phyloP scores from a whole-genome alignment of 2,888 invertebrate genomes.

The Lasius fuliginosus region DNA sequence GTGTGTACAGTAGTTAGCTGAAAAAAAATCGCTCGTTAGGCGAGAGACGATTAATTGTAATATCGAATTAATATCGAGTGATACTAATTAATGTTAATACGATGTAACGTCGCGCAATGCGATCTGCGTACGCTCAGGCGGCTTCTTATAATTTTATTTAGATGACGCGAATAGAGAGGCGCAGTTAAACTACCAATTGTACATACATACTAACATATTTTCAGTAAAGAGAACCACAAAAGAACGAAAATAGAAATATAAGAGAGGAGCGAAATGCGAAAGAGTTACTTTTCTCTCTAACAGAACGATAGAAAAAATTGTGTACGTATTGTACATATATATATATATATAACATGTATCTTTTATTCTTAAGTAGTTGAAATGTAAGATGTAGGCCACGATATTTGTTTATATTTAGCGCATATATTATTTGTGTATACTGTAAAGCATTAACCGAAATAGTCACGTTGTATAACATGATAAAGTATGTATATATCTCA shows the following conservation, averaged over 20 bases:
- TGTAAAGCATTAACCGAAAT: slow-evolving; percentile 58
- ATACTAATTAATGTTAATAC: slow-evolving; percentile 52
- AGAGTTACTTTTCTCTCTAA: slow-evolving; percentile 18
- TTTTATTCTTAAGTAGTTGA: slow-evolving; percentile 66
- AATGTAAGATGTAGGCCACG: slow-evolving; percentile 71
- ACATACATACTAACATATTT: slow-evolving; percentile 75
- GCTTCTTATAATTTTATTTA: slow-evolving; percentile 69
- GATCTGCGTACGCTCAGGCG: slow-evolving; percentile 50
- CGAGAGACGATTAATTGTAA: slow-evolving; percentile 30
- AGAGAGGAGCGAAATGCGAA: background rate
- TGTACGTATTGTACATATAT: slow-evolving; percentile 52
- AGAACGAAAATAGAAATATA: slow-evolving; percentile 1
- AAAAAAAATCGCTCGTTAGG: background rate
- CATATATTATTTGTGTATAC: slow-evolving; percentile 40
- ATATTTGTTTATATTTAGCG: slow-evolving; percentile 69
- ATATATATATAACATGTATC: slow-evolving; percentile 71
- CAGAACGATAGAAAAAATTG: slow-evolving; percentile 8
- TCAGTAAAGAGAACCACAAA: slow-evolving; percentile 60
- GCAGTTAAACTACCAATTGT: slow-evolving; percentile 66
- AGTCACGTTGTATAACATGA: slow-evolving; percentile 60
- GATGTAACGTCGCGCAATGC: background rate
- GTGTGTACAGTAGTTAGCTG: slow-evolving; percentile 44
- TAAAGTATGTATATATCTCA: slow-evolving; percentile 64
- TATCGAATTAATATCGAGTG: slow-evolving; percentile 38
- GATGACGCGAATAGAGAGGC: slow-evolving; percentile 62